phyloP scores from a whole-genome alignment of 1,140 invertebrate species.

The Chironomus tepperi region DNA sequence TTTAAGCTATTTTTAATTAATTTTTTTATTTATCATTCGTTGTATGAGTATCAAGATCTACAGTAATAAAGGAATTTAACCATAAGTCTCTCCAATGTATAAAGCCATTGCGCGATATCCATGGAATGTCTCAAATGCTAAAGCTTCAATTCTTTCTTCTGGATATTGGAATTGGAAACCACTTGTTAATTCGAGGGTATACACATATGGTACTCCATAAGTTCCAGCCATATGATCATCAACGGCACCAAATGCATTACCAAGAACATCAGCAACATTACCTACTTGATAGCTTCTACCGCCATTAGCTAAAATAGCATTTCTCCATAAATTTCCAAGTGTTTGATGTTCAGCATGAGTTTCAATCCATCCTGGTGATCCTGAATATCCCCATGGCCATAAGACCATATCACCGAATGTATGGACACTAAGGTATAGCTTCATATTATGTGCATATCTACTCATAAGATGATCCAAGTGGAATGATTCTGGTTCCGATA shows the following conservation, averaged over 20 bases:
- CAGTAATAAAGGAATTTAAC: too few relatives aligned
- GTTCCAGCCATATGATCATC: constrained; percentile 5
- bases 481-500: constrained; percentile 56
- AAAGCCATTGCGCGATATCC: constrained; percentile 14
- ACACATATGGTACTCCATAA: neutral
- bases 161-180: constrained; percentile 9
- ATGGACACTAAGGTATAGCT: constrained; percentile 54
- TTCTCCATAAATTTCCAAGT: constrained; percentile 18
- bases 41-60: too few relatives aligned
- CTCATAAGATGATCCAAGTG: constrained; percentile 46
- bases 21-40: too few relatives aligned
- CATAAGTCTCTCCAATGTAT: neutral
- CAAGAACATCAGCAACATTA: constrained; percentile 38
- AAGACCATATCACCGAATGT: constrained; percentile 50
- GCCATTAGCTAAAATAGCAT: constrained; percentile 39
- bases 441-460: constrained; percentile 40
- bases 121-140: neutral
- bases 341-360: neutral
- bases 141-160: constrained; percentile 20
- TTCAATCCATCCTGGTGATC: constrained; percentile 18
- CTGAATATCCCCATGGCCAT: constrained; percentile 54
- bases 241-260: neutral
- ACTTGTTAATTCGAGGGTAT: constrained; percentile 12
- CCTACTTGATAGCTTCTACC: constrained; percentile 46
- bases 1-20: too few relatives aligned